Evolutionary conservation across 2,113 vertebrate species (phyloP).

Genomic region (Cinclus cinclus): DNA sequence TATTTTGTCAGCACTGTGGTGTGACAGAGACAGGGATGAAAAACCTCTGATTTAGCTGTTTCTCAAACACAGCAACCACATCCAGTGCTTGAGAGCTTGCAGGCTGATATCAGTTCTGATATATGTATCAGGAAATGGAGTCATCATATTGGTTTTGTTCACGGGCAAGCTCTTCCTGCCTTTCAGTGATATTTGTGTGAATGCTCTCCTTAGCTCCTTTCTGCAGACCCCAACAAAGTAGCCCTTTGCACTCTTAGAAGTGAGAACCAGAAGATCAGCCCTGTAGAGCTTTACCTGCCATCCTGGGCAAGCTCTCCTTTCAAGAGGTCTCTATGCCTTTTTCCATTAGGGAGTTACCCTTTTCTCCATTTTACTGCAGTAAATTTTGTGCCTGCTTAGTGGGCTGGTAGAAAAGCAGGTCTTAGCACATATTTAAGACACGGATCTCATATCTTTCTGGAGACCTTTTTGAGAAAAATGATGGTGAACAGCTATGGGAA

Average conservation of each 20-base stretch:
- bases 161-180: neutral
- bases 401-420: neutral
- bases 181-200: neutral
- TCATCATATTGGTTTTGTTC: neutral
- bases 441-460: neutral
- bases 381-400: neutral
- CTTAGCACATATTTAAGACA: neutral
- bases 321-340: neutral
- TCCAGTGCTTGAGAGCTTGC: neutral
- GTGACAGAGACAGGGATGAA: neutral
- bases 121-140: neutral
- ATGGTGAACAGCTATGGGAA: neutral
- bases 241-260: neutral
- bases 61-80: neutral
- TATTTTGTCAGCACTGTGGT: neutral
- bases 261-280: neutral
- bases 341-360: neutral
- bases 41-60: neutral
- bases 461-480: neutral
- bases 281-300: neutral
- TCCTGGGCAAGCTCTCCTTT: neutral
- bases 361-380: neutral
- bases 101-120: neutral
- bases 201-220: neutral
- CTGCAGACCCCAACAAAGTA: neutral